Conservation (phyloP, 2,888 invertebrate species). For the Linnaemya tessellans region DNA sequence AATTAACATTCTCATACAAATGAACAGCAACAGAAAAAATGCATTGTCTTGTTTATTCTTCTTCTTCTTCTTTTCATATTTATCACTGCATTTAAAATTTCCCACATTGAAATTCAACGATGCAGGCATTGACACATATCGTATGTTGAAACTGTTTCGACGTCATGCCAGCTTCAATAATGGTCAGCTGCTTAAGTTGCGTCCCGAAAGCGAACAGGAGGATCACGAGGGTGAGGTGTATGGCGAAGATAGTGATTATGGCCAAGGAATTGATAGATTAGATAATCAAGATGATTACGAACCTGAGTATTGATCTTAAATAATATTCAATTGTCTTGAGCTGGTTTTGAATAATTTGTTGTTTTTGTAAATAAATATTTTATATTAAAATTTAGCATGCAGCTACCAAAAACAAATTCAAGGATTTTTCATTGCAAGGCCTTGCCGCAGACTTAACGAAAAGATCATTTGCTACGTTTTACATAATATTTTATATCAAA, state of each 20-base stretch:
- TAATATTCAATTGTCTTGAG: neutral
- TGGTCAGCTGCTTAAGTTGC: constrained; percentile 81
- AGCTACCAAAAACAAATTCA: constrained; percentile 1
- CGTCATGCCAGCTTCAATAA: constrained; percentile 81
- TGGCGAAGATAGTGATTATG: constrained; percentile 48
- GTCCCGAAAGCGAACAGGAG: constrained; percentile 76
- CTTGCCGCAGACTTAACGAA: neutral
- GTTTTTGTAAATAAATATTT: neutral
- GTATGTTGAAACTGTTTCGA: constrained; percentile 81
- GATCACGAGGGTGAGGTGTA: constrained; percentile 50
- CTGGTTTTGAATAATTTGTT: constrained; percentile 27
- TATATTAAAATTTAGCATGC: neutral
- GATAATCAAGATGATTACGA: constrained; percentile 41
- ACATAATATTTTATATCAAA: neutral
- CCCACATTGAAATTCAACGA: constrained; percentile 65
- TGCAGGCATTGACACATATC: constrained; percentile 82
- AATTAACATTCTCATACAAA: constrained; percentile 63
- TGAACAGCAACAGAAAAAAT: constrained; percentile 51
- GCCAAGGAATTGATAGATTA: constrained; percentile 36
- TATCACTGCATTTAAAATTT: constrained; percentile 52
- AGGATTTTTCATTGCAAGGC: neutral
- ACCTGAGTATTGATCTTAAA: constrained; percentile 24
- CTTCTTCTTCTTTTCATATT: constrained; percentile 73
- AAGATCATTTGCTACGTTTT: neutral
- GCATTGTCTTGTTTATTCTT: constrained; percentile 71